A percentile compares a stretch with the other conserved stretches of the same genome.
These are phyloP conservation scores for Channallabes apus DNA, from an alignment of 2,797 vertebrate genomes.

Conservation along the genomic window DNA sequence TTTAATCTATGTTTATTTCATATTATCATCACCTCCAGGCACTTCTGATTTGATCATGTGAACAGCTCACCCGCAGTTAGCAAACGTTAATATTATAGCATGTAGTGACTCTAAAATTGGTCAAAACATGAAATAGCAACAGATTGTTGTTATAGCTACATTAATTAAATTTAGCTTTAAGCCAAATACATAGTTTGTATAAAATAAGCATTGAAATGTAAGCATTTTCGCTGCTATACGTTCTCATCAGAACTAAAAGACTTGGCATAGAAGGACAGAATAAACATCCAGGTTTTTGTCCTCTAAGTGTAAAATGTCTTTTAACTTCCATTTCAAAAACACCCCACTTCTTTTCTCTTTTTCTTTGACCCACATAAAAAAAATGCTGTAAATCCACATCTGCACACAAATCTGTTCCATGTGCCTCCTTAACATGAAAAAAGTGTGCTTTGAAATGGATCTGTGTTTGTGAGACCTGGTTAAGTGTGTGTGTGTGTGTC, in stretches of 20 bases:
- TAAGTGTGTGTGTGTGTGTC: neutral
- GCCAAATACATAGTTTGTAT: neutral
- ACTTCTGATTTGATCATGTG: neutral
- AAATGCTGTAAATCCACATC: conserved; percentile 5
- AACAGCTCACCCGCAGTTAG: neutral
- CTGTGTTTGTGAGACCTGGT: neutral
- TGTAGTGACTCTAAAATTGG: neutral
- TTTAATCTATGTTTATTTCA: neutral
- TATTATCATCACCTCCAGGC: neutral
- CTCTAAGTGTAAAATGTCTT: neutral
- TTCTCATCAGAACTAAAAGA: neutral
- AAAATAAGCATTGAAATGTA: neutral
- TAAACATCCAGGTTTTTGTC: neutral
- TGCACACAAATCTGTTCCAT: conserved; percentile 42
- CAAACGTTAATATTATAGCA: neutral
- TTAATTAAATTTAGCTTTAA: neutral
- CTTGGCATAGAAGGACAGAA: neutral
- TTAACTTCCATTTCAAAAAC: neutral
- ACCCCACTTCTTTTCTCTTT: neutral
- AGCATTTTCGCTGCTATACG: neutral
- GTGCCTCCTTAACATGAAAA: conserved; percentile 21
- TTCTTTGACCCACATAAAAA: neutral
- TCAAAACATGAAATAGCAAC: no score
- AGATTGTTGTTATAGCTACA: no score
- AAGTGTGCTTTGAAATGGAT: conserved; percentile 19